phyloP scores from a whole-genome alignment of 1,140 invertebrate genomes.

The Vanessa atalanta region DNA sequence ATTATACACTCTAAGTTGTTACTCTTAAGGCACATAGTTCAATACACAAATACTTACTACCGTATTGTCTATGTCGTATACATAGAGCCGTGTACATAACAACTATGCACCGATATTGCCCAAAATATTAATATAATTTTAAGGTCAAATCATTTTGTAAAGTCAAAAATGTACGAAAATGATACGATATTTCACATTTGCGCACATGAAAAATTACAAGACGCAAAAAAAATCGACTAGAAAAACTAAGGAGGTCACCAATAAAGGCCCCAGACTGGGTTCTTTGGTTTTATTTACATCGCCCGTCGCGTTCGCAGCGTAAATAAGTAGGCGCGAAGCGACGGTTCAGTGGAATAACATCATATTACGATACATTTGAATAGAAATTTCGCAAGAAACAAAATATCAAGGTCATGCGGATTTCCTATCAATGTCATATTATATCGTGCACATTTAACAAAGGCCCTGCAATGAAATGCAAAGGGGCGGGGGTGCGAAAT shows the following conservation, averaged over 20 bases:
- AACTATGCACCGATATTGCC: slow-evolving; percentile 50
- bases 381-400: slow-evolving; percentile 76
- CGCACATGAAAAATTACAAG: slow-evolving; percentile 29
- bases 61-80: slow-evolving; percentile 58
- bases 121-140: slow-evolving; percentile 44
- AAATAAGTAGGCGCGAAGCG: slow-evolving; percentile 65
- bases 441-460: slow-evolving; percentile 80
- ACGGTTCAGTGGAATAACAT: slow-evolving; percentile 70
- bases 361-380: slow-evolving; percentile 63
- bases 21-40: slow-evolving; percentile 49
- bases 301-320: slow-evolving; percentile 62
- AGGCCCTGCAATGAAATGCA: slow-evolving; percentile 79
- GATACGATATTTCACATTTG: slow-evolving; percentile 24
- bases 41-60: slow-evolving; percentile 50
- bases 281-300: slow-evolving; percentile 77
- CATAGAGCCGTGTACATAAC: slow-evolving; percentile 68
- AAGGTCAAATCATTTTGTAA: slow-evolving; percentile 34
- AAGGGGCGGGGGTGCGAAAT: slow-evolving; percentile 81
- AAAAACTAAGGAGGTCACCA: slow-evolving; percentile 66
- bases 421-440: slow-evolving; percentile 81
- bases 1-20: slow-evolving; percentile 52
- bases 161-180: slow-evolving; percentile 2
- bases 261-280: slow-evolving; percentile 65
- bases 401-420: slow-evolving; percentile 81
- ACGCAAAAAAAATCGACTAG: slow-evolving; percentile 51